These are phyloP conservation scores for Cecropterus lyciades DNA, from an alignment of 1,140 invertebrate species.

Conservation along the genomic window DNA sequence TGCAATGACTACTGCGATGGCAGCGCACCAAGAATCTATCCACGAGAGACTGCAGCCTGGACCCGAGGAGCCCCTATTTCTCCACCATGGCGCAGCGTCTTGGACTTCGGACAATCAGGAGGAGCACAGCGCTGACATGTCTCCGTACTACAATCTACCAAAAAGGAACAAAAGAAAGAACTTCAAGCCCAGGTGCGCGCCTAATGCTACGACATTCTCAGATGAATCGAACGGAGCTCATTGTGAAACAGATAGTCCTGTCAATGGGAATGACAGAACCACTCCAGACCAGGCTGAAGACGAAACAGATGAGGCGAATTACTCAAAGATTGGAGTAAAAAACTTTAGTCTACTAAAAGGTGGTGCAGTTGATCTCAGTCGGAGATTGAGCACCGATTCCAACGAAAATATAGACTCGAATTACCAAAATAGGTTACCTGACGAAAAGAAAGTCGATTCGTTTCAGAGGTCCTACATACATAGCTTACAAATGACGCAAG, in stretches of 20 bases:
- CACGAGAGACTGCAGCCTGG: constrained; percentile 77
- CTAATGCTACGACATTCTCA: constrained; percentile 80
- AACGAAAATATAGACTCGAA: constrained; percentile 81
- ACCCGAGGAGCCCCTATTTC: constrained; percentile 67
- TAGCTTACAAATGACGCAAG: constrained; percentile 76
- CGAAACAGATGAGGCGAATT: constrained; percentile 61
- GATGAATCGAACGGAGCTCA: constrained; percentile 80
- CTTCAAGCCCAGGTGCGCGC: constrained; percentile 87
- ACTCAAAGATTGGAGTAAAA: constrained; percentile 79
- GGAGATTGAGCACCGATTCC: constrained; percentile 80
- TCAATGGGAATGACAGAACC: constrained; percentile 78
- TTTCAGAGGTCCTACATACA: constrained; percentile 82
- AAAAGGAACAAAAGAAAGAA: constrained; percentile 89
- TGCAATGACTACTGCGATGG: constrained; percentile 83
- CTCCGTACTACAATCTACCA: constrained; percentile 82
- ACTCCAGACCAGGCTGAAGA: constrained; percentile 63
- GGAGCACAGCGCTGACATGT: constrained; percentile 78
- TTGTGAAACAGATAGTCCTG: constrained; percentile 72
- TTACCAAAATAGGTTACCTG: constrained; percentile 75
- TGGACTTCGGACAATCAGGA: constrained; percentile 72
- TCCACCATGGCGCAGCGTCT: constrained; percentile 71
- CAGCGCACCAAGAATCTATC: constrained; percentile 78
- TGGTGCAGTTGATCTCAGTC: constrained; percentile 79
- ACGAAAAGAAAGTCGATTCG: constrained; percentile 73
- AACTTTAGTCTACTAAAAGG: constrained; percentile 80